Conservation (phyloP, 2,113 vertebrate genomes). For the Rhynchomys soricoides region DNA sequence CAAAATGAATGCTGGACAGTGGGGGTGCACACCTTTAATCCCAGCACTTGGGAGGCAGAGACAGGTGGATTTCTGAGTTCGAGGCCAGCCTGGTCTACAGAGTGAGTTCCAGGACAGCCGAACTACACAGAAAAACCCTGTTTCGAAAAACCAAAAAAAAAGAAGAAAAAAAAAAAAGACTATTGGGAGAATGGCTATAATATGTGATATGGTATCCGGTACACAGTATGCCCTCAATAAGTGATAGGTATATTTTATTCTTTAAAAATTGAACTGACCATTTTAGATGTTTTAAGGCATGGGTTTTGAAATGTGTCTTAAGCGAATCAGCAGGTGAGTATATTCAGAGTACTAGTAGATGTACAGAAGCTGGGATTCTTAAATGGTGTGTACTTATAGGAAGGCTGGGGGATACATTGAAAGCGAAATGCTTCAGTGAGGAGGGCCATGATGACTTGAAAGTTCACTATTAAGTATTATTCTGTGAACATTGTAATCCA, state of each 20-base stretch:
- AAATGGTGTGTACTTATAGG: not conserved
- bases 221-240: not conserved
- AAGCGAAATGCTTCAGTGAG: not conserved
- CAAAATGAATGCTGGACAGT: too few species aligned
- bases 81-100: too few species aligned
- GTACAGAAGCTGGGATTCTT: not conserved
- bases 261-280: conserved; percentile 21
- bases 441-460: conserved; percentile 7
- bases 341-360: not conserved
- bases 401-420: not conserved
- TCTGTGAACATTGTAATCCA: not conserved
- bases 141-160: too few species aligned
- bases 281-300: conserved; percentile 38
- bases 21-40: too few species aligned
- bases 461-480: not conserved
- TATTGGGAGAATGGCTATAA: conserved; percentile 13
- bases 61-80: too few species aligned
- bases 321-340: not conserved
- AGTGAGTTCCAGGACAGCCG: too few species aligned
- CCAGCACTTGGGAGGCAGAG: too few species aligned
- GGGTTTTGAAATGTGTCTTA: not conserved
- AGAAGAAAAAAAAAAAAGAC: too few species aligned
- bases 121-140: too few species aligned
- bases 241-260: conserved; percentile 9
- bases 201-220: not conserved